Base-by-base conservation (phyloP, 1,140 invertebrate species). In the Drosophila setifemur region DNA sequence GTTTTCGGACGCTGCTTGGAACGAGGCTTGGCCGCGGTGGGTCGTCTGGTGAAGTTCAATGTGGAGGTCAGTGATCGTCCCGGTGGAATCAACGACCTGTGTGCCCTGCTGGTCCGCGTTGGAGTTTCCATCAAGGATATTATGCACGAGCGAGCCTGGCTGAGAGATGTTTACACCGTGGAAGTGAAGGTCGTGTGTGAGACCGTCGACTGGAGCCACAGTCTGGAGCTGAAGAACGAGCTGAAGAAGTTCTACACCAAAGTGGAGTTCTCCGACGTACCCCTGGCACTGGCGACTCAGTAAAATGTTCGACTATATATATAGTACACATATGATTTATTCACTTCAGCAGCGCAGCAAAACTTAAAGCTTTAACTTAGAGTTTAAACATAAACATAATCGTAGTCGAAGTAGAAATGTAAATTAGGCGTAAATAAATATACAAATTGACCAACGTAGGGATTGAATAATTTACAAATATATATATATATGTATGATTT, bases 81-180 rank as follows among this genome's bases (percentile, higher is more conserved):
- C 0, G 96, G 95, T 4, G 96, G 97, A 9, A 97, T 98, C 40
- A 94, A 96, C 3, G 96, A 98, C 85, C 91, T 98, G 0, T 96
- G 96, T 73, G 93, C 93, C 72, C 86, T 96, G 9, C 92, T 98
- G 3, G 92, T 93, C 0, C 93, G 93, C 3, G 91, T 95, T 18
- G 97, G 97, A 1, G 97, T 97, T 3, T 97, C 96, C 29, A 97
- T 98, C 45, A 98, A 98, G 90, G 97, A 98, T 79, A 97, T 98
- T 50, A 95, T 97, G 90, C 97, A 98, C 90, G 97, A 98, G 90
- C 92, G 97, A 55, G 97, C 97, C 3, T 98, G 97, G 97, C 93
- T 98, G 25, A 94, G 94, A 2, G 97, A 98, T 90, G 94, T 98
- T 9, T 98, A 97, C 89, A 94, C 95, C 81, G 95, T 96, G 50